Evolutionary conservation across 2,888 invertebrate genomes (phyloP).

Genomic region (Bombyx huttoni): DNA sequence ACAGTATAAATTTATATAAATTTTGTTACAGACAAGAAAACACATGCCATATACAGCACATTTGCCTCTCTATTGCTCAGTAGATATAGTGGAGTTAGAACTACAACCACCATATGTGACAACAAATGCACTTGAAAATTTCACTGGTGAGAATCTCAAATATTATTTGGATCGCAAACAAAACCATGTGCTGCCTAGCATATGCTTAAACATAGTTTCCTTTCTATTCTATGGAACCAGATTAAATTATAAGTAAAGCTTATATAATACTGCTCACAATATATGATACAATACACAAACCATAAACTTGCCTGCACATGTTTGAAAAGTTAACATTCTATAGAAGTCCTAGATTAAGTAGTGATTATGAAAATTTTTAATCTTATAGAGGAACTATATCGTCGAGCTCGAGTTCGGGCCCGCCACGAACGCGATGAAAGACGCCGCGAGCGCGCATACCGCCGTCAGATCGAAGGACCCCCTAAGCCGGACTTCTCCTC

Average conservation of each 20-base stretch:
- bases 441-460: slow-evolving; percentile 83
- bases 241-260: too few species aligned
- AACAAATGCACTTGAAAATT: slow-evolving; percentile 76
- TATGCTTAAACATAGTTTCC: too few species aligned
- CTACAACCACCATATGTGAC: slow-evolving; percentile 81
- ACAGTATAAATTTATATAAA: not conserved
- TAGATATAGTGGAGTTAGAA: slow-evolving; percentile 91
- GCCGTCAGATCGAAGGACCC: slow-evolving; percentile 79
- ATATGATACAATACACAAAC: too few species aligned
- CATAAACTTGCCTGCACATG: too few species aligned
- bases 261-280: too few species aligned
- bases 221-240: too few species aligned
- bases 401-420: slow-evolving; percentile 78
- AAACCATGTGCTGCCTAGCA: too few species aligned
- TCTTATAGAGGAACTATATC: slow-evolving; percentile 78
- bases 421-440: slow-evolving; percentile 83
- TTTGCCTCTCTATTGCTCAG: slow-evolving; percentile 90
- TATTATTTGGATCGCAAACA: too few species aligned
- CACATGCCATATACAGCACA: slow-evolving; percentile 85
- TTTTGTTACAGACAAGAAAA: slow-evolving; percentile 44
- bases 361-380: too few species aligned
- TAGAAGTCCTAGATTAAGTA: too few species aligned
- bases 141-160: slow-evolving; percentile 70
- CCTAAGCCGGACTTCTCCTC: slow-evolving; percentile 75
- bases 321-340: too few species aligned